Evolutionary conservation across 2,113 vertebrate species (phyloP).

Genomic region (Sylvietta virens): DNA sequence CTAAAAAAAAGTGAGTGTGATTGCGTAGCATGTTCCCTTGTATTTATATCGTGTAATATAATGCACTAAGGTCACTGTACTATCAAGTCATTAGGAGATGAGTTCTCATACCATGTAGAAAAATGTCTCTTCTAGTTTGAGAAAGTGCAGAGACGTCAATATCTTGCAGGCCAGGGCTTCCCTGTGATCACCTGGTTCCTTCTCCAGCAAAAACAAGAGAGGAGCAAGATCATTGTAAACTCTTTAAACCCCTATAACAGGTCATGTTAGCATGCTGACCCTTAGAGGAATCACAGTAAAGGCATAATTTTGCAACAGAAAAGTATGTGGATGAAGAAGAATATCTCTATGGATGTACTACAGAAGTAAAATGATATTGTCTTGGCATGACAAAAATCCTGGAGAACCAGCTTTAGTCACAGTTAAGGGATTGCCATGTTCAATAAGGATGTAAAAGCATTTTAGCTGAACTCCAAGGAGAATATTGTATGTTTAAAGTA

Average conservation of each 20-base stretch:
- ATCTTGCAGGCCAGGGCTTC: not conserved
- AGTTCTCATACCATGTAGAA: not conserved
- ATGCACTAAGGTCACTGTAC: not conserved
- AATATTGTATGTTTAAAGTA: not conserved
- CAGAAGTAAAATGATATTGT: not conserved
- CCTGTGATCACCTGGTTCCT: not conserved
- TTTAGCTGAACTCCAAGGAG: not conserved
- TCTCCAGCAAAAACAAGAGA: not conserved
- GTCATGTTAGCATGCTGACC: no score
- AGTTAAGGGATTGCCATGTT: not conserved
- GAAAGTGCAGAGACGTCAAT: not conserved
- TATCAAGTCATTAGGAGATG: not conserved
- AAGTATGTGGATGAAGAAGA: not conserved
- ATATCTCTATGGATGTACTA: not conserved
- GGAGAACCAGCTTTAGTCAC: not conserved
- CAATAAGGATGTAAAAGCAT: not conserved
- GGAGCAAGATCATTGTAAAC: not conserved
- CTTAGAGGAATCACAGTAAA: not conserved
- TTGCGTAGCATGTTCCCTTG: not conserved
- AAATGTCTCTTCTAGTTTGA: not conserved
- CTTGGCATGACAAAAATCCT: not conserved
- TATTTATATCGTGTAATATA: not conserved
- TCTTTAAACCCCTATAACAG: not conserved
- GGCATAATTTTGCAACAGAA: not conserved
- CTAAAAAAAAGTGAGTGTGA: not conserved